A percentile compares a stretch with the other conserved stretches of the same genome.
phyloP scores from a whole-genome alignment of 2,113 vertebrate genomes.

The Zapus hudsonius region DNA sequence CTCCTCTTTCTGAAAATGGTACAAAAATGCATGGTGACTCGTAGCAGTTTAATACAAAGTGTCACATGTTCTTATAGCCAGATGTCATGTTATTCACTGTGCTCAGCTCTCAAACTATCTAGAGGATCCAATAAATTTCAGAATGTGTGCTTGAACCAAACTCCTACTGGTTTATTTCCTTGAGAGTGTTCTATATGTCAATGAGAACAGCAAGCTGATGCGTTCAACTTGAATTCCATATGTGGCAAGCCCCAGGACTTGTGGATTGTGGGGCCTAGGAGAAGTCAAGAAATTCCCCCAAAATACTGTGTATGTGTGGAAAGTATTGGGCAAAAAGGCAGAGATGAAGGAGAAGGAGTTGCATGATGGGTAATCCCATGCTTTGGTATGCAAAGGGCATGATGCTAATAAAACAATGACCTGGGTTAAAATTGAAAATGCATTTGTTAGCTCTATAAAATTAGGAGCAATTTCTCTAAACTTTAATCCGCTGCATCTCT shows the following conservation, averaged over 20 bases:
- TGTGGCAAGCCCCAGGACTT: neutral
- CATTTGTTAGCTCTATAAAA: neutral
- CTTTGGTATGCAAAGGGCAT: neutral
- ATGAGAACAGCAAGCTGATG: neutral
- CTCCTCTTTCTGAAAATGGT: neutral
- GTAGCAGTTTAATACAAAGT: neutral
- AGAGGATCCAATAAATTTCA: neutral
- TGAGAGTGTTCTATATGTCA: neutral
- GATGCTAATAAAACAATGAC: neutral
- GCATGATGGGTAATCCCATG: too few species aligned
- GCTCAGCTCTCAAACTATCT: neutral
- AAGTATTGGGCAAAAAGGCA: neutral
- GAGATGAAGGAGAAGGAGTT: neutral
- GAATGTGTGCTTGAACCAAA: neutral
- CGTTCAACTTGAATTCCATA: neutral
- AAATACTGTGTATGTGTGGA: neutral
- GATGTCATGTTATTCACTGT: neutral
- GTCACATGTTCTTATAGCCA: neutral
- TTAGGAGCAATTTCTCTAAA: neutral
- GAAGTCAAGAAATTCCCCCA: neutral
- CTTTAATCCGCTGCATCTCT: neutral
- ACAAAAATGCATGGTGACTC: neutral
- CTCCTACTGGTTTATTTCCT: neutral
- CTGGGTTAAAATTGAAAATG: neutral
- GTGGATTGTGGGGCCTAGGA: neutral